A percentile compares a stretch with the other conserved stretches of the same genome.
Evolutionary conservation across 2,797 vertebrate genomes (phyloP).

Genomic region (Macrochelys suwanniensis): DNA sequence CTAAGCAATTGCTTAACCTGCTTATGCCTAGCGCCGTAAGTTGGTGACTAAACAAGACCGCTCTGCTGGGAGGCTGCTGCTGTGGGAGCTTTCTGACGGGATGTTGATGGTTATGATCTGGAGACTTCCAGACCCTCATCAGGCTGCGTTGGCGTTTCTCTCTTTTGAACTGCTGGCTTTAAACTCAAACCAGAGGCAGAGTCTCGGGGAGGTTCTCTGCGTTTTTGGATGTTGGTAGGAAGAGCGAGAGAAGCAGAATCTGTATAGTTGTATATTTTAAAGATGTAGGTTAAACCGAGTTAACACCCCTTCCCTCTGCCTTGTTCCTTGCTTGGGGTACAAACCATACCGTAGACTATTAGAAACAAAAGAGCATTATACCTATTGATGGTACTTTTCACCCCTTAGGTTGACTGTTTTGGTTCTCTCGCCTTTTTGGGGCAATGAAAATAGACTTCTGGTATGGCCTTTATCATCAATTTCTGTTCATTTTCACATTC

Average conservation of each 20-base stretch:
- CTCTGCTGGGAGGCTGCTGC: rapidly evolving
- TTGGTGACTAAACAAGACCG: neutral
- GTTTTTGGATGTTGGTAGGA: neutral
- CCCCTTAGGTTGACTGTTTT: neutral
- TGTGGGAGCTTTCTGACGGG: neutral
- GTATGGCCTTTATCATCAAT: neutral
- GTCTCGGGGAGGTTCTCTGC: rapidly evolving
- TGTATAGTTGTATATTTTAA: neutral
- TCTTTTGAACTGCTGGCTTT: neutral
- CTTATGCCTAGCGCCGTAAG: neutral
- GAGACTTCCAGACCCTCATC: neutral
- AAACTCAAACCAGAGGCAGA: neutral
- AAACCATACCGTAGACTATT: neutral
- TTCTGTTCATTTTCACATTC: neutral
- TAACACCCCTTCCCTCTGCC: neutral
- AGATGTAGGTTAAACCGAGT: rapidly evolving
- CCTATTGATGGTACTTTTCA: neutral
- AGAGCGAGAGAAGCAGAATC: neutral
- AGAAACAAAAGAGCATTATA: neutral
- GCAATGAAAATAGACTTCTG: neutral
- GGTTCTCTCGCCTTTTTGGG: neutral
- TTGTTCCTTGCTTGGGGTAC: neutral
- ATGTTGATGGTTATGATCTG: rapidly evolving
- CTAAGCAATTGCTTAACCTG: neutral
- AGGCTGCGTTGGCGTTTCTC: neutral